A percentile compares a stretch with the other conserved stretches of the same genome.
phyloP scores from a whole-genome alignment of 2,888 invertebrate species.

The Spisula solida region DNA sequence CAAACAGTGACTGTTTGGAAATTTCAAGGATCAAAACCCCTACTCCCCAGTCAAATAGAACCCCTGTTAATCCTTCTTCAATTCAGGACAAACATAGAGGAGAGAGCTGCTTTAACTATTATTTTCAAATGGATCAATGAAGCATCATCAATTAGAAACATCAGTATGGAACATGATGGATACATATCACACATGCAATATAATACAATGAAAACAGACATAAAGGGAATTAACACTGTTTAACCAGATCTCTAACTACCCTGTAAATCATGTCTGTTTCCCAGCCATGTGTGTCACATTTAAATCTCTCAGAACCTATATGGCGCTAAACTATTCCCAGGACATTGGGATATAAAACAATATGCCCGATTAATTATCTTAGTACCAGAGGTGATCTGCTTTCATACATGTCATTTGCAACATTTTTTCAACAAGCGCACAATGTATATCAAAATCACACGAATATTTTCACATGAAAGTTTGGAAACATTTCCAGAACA shows the following conservation, averaged over 20 bases:
- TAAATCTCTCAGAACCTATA: not conserved
- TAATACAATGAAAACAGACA: not conserved
- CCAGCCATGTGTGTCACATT: not conserved
- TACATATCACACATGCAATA: not conserved
- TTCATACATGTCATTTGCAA: not conserved
- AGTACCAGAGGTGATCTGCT: not conserved
- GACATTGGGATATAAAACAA: not conserved
- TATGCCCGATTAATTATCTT: not conserved
- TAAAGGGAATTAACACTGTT: not conserved
- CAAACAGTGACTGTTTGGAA: no score
- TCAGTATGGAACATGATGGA: not conserved
- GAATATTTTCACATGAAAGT: not conserved
- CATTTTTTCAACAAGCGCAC: not conserved
- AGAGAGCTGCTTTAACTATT: no score
- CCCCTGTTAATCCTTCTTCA: no score
- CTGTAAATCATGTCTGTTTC: not conserved
- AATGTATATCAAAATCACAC: not conserved
- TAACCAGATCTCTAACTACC: not conserved
- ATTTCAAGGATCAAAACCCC: no score
- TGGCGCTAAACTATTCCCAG: not conserved
- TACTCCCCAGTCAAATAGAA: no score
- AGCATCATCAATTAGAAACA: not conserved
- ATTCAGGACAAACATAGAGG: no score
- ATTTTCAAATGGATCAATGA: no score
- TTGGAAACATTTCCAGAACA: not conserved